A percentile compares a stretch with the other conserved stretches of the same genome.
These are phyloP conservation scores for Mus spretus DNA, from an alignment of 2,797 vertebrate species.

Conservation along the genomic window DNA sequence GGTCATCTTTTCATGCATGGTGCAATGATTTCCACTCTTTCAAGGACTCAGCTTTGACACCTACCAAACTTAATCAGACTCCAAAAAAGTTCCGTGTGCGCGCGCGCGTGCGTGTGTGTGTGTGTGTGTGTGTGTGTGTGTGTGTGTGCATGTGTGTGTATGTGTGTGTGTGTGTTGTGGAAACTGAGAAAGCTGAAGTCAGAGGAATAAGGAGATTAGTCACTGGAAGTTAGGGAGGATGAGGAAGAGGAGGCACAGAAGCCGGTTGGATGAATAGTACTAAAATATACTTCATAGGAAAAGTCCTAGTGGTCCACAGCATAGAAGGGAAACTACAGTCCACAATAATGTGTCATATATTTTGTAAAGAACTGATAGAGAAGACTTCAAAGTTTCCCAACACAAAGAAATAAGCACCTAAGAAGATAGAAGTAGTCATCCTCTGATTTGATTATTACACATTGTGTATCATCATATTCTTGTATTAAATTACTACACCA, in stretches of 20 bases:
- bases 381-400: not conserved
- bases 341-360: not conserved
- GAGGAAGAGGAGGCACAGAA: not conserved
- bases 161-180: not conserved
- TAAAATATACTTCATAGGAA: not conserved
- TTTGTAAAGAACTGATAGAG: not conserved
- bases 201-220: not conserved
- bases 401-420: not conserved
- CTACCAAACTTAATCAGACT: conserved; percentile 30
- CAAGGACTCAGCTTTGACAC: not conserved
- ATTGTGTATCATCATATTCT: not conserved
- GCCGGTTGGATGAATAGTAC: not conserved
- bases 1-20: not conserved
- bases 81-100: not conserved
- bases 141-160: not conserved
- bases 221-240: not conserved
- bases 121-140: not conserved
- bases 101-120: not conserved
- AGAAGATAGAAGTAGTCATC: not conserved
- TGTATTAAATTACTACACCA: not conserved
- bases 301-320: not conserved
- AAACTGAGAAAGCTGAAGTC: not conserved
- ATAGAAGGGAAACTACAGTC: not conserved
- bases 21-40: not conserved
- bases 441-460: not conserved